Base-by-base conservation (phyloP, 1,140 invertebrate genomes). In the Zaprionus ornatus region DNA sequence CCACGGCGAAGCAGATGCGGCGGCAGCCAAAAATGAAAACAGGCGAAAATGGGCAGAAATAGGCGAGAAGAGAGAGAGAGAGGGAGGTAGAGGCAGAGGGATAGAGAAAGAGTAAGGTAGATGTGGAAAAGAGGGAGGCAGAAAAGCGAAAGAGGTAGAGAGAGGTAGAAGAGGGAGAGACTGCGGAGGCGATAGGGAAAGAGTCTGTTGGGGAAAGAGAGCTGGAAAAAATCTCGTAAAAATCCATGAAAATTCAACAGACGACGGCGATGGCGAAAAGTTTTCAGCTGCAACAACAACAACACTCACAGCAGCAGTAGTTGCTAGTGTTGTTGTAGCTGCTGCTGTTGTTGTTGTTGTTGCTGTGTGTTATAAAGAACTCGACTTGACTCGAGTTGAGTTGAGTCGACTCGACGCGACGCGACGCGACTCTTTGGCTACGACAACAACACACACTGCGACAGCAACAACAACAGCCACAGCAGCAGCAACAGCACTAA, bases 201-300 rank as follows among this genome's bases (percentile, higher is more conserved):
- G 40, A 55, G 35, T 35, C 29, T 32, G 29, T 32, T 32, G 29
- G 29, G 52, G 61, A 56, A 32, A 45, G 29, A 21, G 21, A 5
- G 27, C 27, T 25, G 19, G n/a, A 10, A 35, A 68, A 87, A 88
- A 85, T 85, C 85, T 82, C 68, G 82, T 82, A 79, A 90, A 88
- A 88, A 88, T 90, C 81, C 86, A 88, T 85, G 86, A 88, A 88
- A 88, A 90, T 88, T 90, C 85, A 88, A 63, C 73, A 77, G 84
- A 75, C 86, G 80, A 79, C 76, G 56, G 66, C 76, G 56, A 69
- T 45, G 40, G 40, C 78, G 80, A 74, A 87, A 87, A 77, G 54
- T 84, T 79, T 81, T 68, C 50, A 45, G 67, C 48, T 54, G 56
- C 50, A 4, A 29, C 7, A 29, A 29, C 27, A 9, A 9, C 29